A percentile compares a stretch with the other conserved stretches of the same genome.
Evolutionary conservation across 2,113 vertebrate species (phyloP).

Genomic region (Atractosteus spatula): DNA sequence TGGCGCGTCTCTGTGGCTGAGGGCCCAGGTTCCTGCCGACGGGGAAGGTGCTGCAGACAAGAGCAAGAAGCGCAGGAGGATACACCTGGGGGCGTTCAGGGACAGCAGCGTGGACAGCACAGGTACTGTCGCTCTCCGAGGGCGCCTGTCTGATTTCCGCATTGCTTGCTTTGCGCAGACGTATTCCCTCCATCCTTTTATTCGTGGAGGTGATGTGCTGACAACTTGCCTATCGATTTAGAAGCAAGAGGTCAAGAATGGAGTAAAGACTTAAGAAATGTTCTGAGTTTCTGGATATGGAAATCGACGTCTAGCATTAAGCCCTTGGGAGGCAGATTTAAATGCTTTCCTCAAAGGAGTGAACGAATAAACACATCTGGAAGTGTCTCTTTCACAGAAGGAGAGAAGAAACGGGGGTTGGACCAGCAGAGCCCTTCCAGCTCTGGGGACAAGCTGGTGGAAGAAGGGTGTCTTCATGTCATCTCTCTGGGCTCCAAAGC

Average conservation of each 20-base stretch:
- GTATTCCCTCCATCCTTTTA: too few relatives aligned
- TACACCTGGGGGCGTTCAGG: conserved; percentile 35
- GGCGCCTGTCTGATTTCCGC: neutral
- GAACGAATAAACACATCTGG: too few relatives aligned
- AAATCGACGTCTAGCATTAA: too few relatives aligned
- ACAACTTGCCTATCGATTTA: too few relatives aligned
- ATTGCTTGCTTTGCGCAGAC: too few relatives aligned
- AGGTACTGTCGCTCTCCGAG: conserved; percentile 47
- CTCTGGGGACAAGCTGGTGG: conserved; percentile 61
- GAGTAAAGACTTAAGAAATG: too few relatives aligned
- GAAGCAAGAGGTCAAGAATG: too few relatives aligned
- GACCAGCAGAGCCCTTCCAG: conserved; percentile 53
- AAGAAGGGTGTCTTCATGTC: conserved; percentile 81
- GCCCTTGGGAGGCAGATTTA: too few relatives aligned
- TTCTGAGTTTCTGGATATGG: too few relatives aligned
- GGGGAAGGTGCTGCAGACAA: conserved; percentile 45
- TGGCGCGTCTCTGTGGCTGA: conserved; percentile 87
- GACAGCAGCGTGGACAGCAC: conserved; percentile 59
- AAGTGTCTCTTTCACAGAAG: conserved; percentile 56
- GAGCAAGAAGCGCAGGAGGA: conserved; percentile 61
- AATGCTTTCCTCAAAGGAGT: too few relatives aligned
- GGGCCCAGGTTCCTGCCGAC: conserved; percentile 52
- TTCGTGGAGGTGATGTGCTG: too few relatives aligned
- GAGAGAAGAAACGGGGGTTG: conserved; percentile 44
- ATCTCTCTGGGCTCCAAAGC: conserved; percentile 92